Conservation (phyloP, 2,113 vertebrate species). For the Stomatorhinus ivindoensis region DNA sequence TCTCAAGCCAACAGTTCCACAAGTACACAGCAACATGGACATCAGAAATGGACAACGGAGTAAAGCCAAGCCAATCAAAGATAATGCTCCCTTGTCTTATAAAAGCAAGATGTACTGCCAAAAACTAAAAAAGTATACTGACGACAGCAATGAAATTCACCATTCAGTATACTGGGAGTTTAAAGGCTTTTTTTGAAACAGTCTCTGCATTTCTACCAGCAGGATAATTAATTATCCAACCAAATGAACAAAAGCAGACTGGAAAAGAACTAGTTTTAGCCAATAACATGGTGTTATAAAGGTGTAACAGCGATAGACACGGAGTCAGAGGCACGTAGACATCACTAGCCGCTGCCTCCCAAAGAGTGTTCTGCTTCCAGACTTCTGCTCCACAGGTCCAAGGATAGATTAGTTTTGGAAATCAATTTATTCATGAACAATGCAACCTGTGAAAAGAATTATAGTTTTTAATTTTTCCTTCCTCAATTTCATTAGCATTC, state of each 20-base stretch:
- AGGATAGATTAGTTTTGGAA: not conserved
- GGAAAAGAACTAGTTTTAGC: not conserved
- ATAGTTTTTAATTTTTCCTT: not conserved
- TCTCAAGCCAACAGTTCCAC: not conserved
- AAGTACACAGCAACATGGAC: not conserved
- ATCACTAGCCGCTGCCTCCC: not conserved
- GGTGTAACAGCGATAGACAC: not conserved
- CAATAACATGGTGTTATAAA: not conserved
- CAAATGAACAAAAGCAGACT: not conserved
- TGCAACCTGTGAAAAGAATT: not conserved
- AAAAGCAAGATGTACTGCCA: not conserved
- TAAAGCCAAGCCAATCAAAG: not conserved
- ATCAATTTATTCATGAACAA: not conserved
- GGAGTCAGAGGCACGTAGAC: not conserved
- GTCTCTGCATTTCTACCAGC: not conserved
- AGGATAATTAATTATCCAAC: not conserved
- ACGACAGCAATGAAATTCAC: not conserved
- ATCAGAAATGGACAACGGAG: not conserved
- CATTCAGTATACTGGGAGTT: not conserved
- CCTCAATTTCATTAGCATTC: not conserved
- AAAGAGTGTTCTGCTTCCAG: not conserved
- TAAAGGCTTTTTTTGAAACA: not conserved
- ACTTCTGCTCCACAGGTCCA: not conserved
- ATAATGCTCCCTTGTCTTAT: not conserved
- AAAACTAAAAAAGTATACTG: not conserved